Base-by-base conservation (phyloP, 1,140 invertebrate species). In the Trachymyrmex septentrionalis region DNA sequence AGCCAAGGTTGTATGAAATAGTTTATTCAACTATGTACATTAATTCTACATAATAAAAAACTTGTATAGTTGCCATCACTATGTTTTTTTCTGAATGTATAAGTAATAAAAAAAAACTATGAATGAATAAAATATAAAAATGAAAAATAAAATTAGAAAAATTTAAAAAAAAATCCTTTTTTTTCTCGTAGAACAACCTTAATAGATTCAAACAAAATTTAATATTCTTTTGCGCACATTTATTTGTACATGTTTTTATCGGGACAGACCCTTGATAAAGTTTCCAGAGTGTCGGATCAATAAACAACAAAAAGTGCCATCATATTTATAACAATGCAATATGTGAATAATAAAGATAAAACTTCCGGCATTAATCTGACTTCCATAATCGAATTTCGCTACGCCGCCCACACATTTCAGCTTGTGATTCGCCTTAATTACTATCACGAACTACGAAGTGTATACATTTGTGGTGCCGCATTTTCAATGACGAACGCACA, bases 401-500 rank as follows among this genome's bases (percentile, higher is more conserved):
- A 2, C 67, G 44, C 34, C 67, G 38, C 3, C 4, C 67, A 21
- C 55, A 9, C 38, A 21, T 50, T 27, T 24, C 67, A 21, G 19
- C 38, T 5, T 38, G 67, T 24, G 67, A 44, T 27, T 16, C 38
- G 38, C 21, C 67, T 44, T 44, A 30, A 67, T 67, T 67, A n/a
- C 12, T 21, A 16, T 50, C 21, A 3, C 44, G 34, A 38, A 9
- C 34, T 38, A 38, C 6, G 67, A 19, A 6, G 21, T 1, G n/a
- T 44, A 24, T 24, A 7, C 12, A 24, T 53, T 55, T 73, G 19
- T 30, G 19, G 16, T 75, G 72, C 69, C 80, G 69, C 55, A 84
- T 84, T 82, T 81, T 82, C 67, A 38, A 30, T 12, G 44, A 12
- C 48, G 34, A 66, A 64, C 44, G 48, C 44, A 53, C 48, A 24